A percentile compares a stretch with the other conserved stretches of the same genome.
phyloP scores from a whole-genome alignment of 2,113 vertebrate genomes.

The Amblyornis subalaris region DNA sequence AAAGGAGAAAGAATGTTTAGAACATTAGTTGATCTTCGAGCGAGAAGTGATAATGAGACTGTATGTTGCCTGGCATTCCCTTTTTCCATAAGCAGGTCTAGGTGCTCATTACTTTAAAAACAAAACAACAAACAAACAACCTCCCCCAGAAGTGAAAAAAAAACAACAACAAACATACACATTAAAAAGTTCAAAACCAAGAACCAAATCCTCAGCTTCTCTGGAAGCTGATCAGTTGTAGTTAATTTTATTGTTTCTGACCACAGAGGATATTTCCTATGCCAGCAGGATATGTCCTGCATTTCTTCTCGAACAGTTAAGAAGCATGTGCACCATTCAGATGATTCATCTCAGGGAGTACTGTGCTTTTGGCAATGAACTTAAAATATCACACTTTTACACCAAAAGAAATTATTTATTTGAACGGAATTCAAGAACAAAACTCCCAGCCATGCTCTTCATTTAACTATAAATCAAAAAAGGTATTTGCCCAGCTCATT shows the following conservation, averaged over 20 bases:
- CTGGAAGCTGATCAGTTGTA: neutral
- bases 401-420: neutral
- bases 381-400: neutral
- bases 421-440: neutral
- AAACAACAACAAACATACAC: neutral
- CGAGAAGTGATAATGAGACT: neutral
- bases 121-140: neutral
- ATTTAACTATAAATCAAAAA: neutral
- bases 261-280: neutral
- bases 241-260: neutral
- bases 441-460: neutral
- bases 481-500: neutral
- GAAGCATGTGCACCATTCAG: neutral
- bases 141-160: neutral
- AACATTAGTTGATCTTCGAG: neutral
- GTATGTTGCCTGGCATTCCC: neutral
- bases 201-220: neutral
- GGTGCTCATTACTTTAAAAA: neutral
- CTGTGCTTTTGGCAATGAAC: neutral
- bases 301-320: neutral
- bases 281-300: neutral
- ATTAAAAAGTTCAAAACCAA: neutral
- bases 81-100: neutral
- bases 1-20: neutral
- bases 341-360: neutral